Percentiles rank a stretch among this genome's conserved stretches.
phyloP scores from a whole-genome alignment of 2,797 vertebrate genomes.

The Neosilurus mollespiculum region DNA sequence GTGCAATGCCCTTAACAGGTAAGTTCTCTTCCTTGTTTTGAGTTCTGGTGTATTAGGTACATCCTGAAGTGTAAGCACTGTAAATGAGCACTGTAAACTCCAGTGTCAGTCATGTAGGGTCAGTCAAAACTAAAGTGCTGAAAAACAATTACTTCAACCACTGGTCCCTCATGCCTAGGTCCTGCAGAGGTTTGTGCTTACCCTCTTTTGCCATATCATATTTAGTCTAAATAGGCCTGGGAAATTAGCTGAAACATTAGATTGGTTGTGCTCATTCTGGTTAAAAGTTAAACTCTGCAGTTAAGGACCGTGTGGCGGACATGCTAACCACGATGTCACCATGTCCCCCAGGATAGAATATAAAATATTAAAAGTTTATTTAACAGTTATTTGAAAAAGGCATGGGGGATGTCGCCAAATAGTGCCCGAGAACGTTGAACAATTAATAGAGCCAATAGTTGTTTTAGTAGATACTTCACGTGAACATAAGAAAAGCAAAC shows the following conservation, averaged over 20 bases:
- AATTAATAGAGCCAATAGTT: no score
- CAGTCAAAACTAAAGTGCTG: background rate
- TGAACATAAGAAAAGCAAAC: no score
- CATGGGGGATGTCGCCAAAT: no score
- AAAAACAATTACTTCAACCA: background rate
- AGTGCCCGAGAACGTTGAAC: no score
- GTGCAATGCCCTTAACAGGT: conserved; percentile 83
- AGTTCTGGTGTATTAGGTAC: background rate
- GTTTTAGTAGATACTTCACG: no score
- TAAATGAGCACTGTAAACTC: background rate
- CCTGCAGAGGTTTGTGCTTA: background rate
- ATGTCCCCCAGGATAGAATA: background rate
- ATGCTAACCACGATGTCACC: background rate
- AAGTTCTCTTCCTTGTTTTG: background rate
- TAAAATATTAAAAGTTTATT: background rate
- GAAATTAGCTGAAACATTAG: background rate
- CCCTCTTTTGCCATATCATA: background rate
- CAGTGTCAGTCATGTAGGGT: background rate
- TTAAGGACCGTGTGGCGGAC: background rate
- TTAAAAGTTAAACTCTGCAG: background rate
- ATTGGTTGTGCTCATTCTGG: background rate
- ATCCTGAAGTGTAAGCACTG: background rate
- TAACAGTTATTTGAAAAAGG: background rate
- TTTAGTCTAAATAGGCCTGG: background rate
- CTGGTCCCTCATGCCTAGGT: background rate